Evolutionary conservation across 2,113 vertebrate species (phyloP).

Genomic region (Serinus canaria): DNA sequence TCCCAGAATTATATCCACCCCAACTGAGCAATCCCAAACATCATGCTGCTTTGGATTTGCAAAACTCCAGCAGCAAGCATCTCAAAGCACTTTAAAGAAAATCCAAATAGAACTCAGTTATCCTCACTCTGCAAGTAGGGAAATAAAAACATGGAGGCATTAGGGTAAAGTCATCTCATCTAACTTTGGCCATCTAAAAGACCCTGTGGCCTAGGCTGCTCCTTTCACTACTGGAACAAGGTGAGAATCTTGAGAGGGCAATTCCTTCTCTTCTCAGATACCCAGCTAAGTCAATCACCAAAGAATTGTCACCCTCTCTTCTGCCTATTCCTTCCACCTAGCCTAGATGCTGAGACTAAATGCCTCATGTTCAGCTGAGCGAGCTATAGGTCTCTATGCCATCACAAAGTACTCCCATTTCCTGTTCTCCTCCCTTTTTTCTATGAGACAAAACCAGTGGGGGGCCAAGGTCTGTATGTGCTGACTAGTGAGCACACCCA

Average conservation of each 20-base stretch:
- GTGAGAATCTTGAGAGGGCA: background rate
- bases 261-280: background rate
- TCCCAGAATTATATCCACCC: background rate
- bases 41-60: background rate
- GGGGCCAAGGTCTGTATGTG: background rate
- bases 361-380: background rate
- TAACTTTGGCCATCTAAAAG: background rate
- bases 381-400: background rate
- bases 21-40: constrained; percentile 3
- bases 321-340: background rate
- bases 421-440: background rate
- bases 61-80: background rate
- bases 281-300: background rate
- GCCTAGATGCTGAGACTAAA: background rate
- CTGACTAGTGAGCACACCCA: background rate
- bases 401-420: background rate
- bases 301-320: background rate
- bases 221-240: background rate
- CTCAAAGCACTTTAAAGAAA: background rate
- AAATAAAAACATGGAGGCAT: background rate
- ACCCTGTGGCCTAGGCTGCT: background rate
- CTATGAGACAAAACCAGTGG: accelerated
- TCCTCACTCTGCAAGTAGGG: background rate
- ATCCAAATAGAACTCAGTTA: background rate
- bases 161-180: background rate